These are phyloP conservation scores for Petrocephalus microphthalmus DNA, from an alignment of 2,113 vertebrate genomes.

Conservation along the genomic window DNA sequence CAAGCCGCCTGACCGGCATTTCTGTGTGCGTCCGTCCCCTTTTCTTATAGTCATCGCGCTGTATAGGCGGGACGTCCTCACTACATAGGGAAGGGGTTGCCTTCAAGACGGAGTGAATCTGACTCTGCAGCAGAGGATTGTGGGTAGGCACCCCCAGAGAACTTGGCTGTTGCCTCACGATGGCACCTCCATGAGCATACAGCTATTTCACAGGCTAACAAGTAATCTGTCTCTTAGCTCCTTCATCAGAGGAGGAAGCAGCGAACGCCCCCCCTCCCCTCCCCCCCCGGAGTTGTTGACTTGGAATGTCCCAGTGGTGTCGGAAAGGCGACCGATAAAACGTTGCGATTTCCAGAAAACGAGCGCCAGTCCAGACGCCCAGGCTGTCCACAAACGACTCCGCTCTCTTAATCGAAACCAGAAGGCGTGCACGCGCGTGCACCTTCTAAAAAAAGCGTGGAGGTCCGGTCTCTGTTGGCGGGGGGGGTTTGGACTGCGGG, in stretches of 20 bases:
- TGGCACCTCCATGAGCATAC: neutral
- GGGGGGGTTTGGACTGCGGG: conserved; percentile 13
- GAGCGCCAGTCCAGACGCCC: neutral
- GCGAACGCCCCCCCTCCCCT: neutral
- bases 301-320: neutral
- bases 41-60: conserved; percentile 51
- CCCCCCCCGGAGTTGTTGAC: neutral
- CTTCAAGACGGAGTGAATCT: conserved; percentile 46
- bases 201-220: neutral
- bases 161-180: conserved; percentile 34
- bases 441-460: neutral
- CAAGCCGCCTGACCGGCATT: conserved; percentile 29
- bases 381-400: neutral
- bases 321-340: neutral
- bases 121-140: conserved; percentile 37
- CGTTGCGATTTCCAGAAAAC: neutral
- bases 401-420: neutral
- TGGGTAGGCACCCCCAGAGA: conserved; percentile 46
- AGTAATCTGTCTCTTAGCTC: conserved; percentile 40
- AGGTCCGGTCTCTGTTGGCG: neutral
- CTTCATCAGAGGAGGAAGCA: neutral
- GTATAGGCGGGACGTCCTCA: conserved; percentile 36
- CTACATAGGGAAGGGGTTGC: neutral
- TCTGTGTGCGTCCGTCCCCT: conserved; percentile 17
- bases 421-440: neutral